Percentiles rank a stretch among this genome's conserved stretches.
These are phyloP conservation scores for Drosophila picticornis DNA, from an alignment of 2,888 invertebrate species.

Conservation along the genomic window DNA sequence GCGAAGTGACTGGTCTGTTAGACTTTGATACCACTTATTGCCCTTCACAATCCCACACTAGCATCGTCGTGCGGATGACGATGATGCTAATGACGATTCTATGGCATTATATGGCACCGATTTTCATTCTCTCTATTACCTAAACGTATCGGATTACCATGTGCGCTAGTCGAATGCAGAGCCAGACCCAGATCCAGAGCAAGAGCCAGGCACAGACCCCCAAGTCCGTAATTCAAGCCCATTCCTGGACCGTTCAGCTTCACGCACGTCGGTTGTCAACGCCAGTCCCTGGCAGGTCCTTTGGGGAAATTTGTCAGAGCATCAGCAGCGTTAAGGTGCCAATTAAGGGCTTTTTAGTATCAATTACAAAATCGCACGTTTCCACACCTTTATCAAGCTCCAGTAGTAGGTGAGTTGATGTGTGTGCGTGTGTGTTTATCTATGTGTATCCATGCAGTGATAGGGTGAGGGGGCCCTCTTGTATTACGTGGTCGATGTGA, in stretches of 20 bases:
- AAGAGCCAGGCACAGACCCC: slow-evolving; percentile 10
- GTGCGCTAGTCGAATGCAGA: slow-evolving; percentile 16
- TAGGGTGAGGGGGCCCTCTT: slow-evolving; percentile 26
- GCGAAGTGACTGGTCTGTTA: slow-evolving; percentile 39
- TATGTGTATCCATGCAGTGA: slow-evolving; percentile 7
- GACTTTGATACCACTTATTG: slow-evolving; percentile 44
- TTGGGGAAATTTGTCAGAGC: slow-evolving; percentile 83
- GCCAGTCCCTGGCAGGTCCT: slow-evolving; percentile 67
- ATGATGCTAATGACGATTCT: slow-evolving; percentile 58
- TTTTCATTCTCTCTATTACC: slow-evolving; percentile 63
- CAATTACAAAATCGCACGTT: slow-evolving; percentile 85
- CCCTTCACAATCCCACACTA: slow-evolving; percentile 27
- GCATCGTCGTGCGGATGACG: slow-evolving; percentile 23
- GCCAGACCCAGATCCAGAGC: slow-evolving; percentile 14
- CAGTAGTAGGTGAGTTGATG: slow-evolving; percentile 25
- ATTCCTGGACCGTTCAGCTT: slow-evolving; percentile 34
- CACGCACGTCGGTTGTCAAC: slow-evolving; percentile 73
- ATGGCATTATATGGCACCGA: slow-evolving; percentile 72
- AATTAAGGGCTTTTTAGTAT: slow-evolving; percentile 86
- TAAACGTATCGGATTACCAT: slow-evolving; percentile 69
- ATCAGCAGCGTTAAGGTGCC: slow-evolving; percentile 84
- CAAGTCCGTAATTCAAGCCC: slow-evolving; percentile 9
- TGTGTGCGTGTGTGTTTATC: slow-evolving; percentile 10
- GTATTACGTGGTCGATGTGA: slow-evolving; percentile 49
- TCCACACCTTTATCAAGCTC: slow-evolving; percentile 73